Evolutionary conservation across 92 coral and sea anemone genomes (phyloP).

Genomic region (Palythoa grandis): DNA sequence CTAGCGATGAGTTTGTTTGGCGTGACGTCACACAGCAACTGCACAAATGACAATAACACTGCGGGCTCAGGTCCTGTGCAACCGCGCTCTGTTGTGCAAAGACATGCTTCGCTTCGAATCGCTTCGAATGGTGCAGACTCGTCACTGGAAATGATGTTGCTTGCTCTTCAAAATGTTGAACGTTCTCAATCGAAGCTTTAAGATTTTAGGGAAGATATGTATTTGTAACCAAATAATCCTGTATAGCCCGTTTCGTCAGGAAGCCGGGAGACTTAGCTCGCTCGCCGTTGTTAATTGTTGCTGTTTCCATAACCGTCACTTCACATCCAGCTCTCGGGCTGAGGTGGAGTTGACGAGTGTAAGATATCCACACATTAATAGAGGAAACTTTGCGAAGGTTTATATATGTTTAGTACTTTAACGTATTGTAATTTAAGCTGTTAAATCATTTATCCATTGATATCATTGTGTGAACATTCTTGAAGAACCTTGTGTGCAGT

Average conservation of each 20-base stretch:
- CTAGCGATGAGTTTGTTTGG: conserved; percentile 57
- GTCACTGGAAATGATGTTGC: neutral
- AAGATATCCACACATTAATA: conserved; percentile 72
- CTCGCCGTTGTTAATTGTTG: neutral
- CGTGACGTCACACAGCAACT: conserved; percentile 93
- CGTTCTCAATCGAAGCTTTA: conserved; percentile 2
- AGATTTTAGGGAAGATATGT: conserved; percentile 3
- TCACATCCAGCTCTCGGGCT: conserved; percentile 30
- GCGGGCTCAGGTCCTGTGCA: conserved; percentile 71
- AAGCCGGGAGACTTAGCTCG: neutral
- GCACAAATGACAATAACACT: conserved; percentile 16
- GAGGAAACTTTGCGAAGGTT: conserved; percentile 81
- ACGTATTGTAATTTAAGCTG: neutral
- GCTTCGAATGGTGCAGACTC: neutral
- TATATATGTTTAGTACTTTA: neutral
- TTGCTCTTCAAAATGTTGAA: neutral
- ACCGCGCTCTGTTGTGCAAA: neutral
- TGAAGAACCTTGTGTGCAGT: too few relatives aligned
- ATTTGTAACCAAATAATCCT: neutral
- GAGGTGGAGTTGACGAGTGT: conserved; percentile 76
- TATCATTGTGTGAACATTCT: too few relatives aligned
- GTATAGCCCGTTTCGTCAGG: neutral
- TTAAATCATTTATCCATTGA: too few relatives aligned
- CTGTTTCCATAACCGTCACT: neutral
- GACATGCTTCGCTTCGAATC: neutral